A percentile compares a stretch with the other conserved stretches of the same genome.
Evolutionary conservation across 1,140 invertebrate genomes (phyloP).

Genomic region (Anthonomus grandis): DNA sequence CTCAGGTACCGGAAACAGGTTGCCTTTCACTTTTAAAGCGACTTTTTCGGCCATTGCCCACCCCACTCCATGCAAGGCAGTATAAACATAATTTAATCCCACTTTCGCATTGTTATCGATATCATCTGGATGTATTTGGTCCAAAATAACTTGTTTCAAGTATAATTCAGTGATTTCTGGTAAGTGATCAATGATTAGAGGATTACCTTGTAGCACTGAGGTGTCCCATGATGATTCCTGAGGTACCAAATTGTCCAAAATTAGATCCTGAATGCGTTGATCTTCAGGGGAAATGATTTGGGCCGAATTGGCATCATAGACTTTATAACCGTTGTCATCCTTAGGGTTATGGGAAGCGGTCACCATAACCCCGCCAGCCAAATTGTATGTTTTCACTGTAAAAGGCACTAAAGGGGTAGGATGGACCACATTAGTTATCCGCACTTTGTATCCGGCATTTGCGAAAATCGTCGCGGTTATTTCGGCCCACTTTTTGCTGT

Average conservation of each 20-base stretch:
- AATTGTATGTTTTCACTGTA: conserved; percentile 65
- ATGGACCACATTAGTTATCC: conserved; percentile 75
- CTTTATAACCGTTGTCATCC: conserved; percentile 98
- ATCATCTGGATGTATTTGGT: conserved; percentile 53
- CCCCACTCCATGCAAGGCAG: conserved; percentile 97
- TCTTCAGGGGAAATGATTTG: conserved; percentile 95
- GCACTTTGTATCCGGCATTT: conserved; percentile 72
- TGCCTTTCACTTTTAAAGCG: conserved; percentile 69
- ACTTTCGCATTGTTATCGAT: conserved; percentile 59
- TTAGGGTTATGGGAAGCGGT: conserved; percentile 99
- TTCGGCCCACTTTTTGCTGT: conserved; percentile 91
- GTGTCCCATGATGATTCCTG: conserved; percentile 64
- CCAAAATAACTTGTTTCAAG: conserved; percentile 56
- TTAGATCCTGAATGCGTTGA: conserved; percentile 78
- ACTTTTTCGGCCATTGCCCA: conserved; percentile 73
- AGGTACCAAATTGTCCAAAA: conserved; percentile 75
- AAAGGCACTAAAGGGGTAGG: conserved; percentile 95
- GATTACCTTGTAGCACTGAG: conserved; percentile 44
- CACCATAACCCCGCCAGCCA: conserved; percentile 86
- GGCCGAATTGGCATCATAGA: conserved; percentile 90
- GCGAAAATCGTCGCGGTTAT: conserved; percentile 83
- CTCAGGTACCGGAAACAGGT: conserved; percentile 68
- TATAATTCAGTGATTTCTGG: conserved; percentile 65
- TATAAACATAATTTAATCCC: conserved; percentile 78
- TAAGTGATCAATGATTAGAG: conserved; percentile 56